phyloP scores from a whole-genome alignment of 2,797 vertebrate genomes.

The Micrastur ruficollis region DNA sequence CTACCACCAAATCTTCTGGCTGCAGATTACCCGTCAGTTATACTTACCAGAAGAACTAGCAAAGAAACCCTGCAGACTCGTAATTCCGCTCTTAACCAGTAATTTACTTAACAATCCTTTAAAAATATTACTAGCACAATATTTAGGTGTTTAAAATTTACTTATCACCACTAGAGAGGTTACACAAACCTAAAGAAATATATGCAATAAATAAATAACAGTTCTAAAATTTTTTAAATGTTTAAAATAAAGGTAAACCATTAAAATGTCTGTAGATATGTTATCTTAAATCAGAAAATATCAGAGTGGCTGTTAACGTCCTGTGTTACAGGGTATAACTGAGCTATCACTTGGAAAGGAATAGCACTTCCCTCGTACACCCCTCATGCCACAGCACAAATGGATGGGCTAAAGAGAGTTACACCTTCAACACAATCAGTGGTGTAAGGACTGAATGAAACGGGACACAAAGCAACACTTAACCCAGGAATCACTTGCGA shows the following conservation, averaged over 20 bases:
- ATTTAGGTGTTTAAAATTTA: neutral
- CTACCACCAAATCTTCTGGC: neutral
- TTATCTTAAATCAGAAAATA: neutral
- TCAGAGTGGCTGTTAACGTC: fast-evolving
- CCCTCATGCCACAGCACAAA: neutral
- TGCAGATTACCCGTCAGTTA: neutral
- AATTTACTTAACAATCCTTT: neutral
- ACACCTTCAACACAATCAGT: neutral
- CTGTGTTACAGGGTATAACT: neutral
- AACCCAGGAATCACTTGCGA: neutral
- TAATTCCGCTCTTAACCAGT: neutral
- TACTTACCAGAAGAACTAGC: neutral
- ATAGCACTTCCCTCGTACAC: neutral
- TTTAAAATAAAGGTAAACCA: neutral
- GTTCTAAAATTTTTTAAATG: neutral
- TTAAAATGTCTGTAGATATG: neutral
- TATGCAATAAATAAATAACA: neutral
- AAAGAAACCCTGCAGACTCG: neutral
- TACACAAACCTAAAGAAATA: neutral
- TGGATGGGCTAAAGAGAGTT: neutral
- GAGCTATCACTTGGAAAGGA: neutral
- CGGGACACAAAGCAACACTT: neutral
- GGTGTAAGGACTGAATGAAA: neutral
- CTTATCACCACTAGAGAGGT: neutral
- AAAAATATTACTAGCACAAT: neutral